Percentiles rank a stretch among this genome's conserved stretches.
These are phyloP conservation scores for Dendronephthya gigantea DNA, from an alignment of 64 coral and sea anemone genomes.

Conservation along the genomic window DNA sequence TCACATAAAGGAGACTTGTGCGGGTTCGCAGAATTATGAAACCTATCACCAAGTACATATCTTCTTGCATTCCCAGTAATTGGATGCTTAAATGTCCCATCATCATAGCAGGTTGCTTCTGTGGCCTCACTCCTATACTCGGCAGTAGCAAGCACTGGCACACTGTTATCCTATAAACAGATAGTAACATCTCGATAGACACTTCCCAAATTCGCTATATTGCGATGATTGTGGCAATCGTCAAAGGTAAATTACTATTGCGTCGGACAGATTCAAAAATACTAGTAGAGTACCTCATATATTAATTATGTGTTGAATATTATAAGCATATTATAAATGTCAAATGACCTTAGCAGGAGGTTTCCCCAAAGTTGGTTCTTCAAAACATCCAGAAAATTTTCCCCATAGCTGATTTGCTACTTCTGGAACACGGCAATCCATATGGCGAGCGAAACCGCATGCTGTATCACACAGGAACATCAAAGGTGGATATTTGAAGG, in stretches of 20 bases:
- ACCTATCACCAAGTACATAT: background rate
- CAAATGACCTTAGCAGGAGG: background rate
- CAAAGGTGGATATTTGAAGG: constrained; percentile 4
- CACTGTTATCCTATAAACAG: too few species aligned
- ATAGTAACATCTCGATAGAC: too few species aligned
- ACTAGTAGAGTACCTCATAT: too few species aligned
- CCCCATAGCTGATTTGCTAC: constrained; percentile 8
- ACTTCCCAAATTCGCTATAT: too few species aligned
- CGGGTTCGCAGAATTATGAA: background rate
- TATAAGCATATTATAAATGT: too few species aligned
- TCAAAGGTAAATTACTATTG: too few species aligned
- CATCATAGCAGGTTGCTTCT: too few species aligned
- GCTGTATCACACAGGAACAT: constrained; percentile 3
- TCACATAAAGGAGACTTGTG: background rate
- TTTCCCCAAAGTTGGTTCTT: background rate
- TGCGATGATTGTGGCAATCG: too few species aligned
- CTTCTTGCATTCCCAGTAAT: background rate
- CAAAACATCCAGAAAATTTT: constrained; percentile 6
- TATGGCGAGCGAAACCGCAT: constrained; percentile 23
- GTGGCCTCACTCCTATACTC: too few species aligned
- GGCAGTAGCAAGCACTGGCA: too few species aligned
- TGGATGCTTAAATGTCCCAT: background rate
- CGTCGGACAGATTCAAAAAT: too few species aligned
- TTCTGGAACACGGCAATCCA: background rate
- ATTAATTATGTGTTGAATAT: too few species aligned